Base-by-base conservation (phyloP, 2,888 invertebrate genomes). In the Limnephilus auricula region DNA sequence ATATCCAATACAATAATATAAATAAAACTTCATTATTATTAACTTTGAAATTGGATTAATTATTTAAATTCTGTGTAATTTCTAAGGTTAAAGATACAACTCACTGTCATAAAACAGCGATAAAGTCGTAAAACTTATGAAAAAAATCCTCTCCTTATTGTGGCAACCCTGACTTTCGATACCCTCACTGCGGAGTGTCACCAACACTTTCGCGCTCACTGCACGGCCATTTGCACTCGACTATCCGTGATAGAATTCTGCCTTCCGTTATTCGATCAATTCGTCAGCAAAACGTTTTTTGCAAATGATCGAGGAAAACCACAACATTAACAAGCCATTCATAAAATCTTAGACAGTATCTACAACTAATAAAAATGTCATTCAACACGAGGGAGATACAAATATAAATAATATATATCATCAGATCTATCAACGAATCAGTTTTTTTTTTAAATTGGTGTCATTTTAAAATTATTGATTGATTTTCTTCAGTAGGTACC, bases 141-240 rank as follows among this genome's bases (percentile, higher is more conserved):
- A 5, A 25, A 65, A 18, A 65, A 65, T 65, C 50, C 50, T 65
- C 18, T 25, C 25, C 50, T 6, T 65, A 25, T 82, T 30, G 84
- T 40, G 84, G 84, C 84, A 84, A 37, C 45, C 84, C 84, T 84
- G 40, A 10, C n/a, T 65, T 65, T 65, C 50, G 50, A 18, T 65
- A 25, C 50, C 50, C 50, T 65, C 82, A 10, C 84, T 12, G 12
- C 84, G n/a, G 40, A 34, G 40, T 84, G 84, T 84, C 84, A 89
- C 89, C 89, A 89, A 40, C 89, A 89, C 89, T 89, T 89, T 87
- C 87, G 25, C 90, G 80, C 34, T 45, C 90, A 65, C 65, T 90
- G 90, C 90, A 90, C 79, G 85, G 85, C 90, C 82, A 82, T 84
- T 84, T 84, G 84, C 84, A 84, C 84, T 84, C 84, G 37, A 87